Percentiles rank a stretch among this genome's conserved stretches.
Conservation (phyloP, 1,140 invertebrate species). For the Paramacrobiotus metropolitanus region DNA sequence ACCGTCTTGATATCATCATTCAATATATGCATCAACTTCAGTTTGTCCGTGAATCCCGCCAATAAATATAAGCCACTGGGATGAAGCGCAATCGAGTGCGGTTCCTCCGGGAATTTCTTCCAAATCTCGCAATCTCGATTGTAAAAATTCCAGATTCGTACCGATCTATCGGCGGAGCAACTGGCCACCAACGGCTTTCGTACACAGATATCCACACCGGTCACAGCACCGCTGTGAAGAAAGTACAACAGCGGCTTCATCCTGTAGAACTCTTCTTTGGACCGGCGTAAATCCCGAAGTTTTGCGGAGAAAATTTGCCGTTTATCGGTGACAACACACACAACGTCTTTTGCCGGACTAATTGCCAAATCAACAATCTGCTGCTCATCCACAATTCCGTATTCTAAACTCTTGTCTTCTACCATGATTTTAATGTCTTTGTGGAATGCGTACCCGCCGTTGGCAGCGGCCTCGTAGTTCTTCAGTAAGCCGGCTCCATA, state of each 20-base stretch:
- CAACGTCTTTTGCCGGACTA: slow-evolving; percentile 25
- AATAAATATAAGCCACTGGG: slow-evolving; percentile 57
- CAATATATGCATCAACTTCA: slow-evolving; percentile 55
- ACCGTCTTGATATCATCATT: slow-evolving; percentile 59
- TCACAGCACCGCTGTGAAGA: slow-evolving; percentile 52
- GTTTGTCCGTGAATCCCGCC: slow-evolving; percentile 67
- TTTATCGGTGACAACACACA: slow-evolving; percentile 23
- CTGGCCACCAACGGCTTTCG: slow-evolving; percentile 71
- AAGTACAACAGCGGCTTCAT: slow-evolving; percentile 35
- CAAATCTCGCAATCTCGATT: slow-evolving; percentile 45
- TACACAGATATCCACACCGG: slow-evolving; percentile 48
- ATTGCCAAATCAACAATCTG: slow-evolving; percentile 22
- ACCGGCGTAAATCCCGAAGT: slow-evolving; percentile 13
- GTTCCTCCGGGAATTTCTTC: slow-evolving; percentile 54
- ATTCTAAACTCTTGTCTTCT: slow-evolving; percentile 16
- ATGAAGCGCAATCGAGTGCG: slow-evolving; percentile 51
- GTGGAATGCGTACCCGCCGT: slow-evolving; percentile 14
- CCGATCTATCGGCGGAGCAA: slow-evolving; percentile 49
- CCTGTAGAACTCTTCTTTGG: slow-evolving; percentile 14
- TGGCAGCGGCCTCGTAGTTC: not conserved
- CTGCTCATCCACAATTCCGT: slow-evolving; percentile 16
- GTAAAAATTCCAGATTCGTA: slow-evolving; percentile 72
- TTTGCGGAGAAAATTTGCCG: slow-evolving; percentile 24
- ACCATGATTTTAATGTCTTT: slow-evolving; percentile 15
- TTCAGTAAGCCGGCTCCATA: not conserved